Percentiles rank a stretch among this genome's conserved stretches.
phyloP scores from a whole-genome alignment of 1,140 invertebrate species.

The Caenorhabditis latens region DNA sequence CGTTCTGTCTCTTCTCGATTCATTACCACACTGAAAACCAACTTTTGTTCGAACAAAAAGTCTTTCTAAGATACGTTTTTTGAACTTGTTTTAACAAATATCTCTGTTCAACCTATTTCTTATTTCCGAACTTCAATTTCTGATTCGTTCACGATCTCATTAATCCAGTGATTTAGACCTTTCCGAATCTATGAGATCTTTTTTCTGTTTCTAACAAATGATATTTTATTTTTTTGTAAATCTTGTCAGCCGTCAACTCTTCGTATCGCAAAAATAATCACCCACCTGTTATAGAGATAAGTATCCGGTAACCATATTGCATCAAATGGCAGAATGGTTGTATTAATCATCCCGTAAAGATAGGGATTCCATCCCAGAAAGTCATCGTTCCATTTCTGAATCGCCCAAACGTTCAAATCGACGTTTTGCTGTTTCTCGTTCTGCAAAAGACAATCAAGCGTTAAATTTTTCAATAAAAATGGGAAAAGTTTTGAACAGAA shows the following conservation, averaged over 20 bases:
- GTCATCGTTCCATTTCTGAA: constrained; percentile 77
- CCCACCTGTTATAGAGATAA: constrained; percentile 75
- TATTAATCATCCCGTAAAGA: constrained; percentile 74
- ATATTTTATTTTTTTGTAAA: neutral
- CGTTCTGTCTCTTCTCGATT: constrained; percentile 77
- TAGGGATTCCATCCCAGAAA: constrained; percentile 74
- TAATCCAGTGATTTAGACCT: no score
- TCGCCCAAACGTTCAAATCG: constrained; percentile 77
- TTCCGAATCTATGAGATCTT: no score
- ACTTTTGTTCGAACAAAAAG: constrained; percentile 59
- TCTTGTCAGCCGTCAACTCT: no score
- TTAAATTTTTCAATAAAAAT: constrained; percentile 57
- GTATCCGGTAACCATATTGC: constrained; percentile 75
- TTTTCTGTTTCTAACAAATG: no score
- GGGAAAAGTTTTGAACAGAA: constrained; percentile 32
- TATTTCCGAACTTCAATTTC: neutral
- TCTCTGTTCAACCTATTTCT: no score
- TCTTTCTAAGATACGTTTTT: neutral
- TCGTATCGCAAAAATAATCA: no score
- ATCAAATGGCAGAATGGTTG: constrained; percentile 75
- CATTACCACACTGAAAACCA: constrained; percentile 76
- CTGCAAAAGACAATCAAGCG: constrained; percentile 54
- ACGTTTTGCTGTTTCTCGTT: constrained; percentile 77
- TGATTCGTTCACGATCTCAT: no score
- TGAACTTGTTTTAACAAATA: neutral